These are phyloP conservation scores for Leguminivora glycinivorella DNA, from an alignment of 1,140 invertebrate genomes.

Conservation along the genomic window DNA sequence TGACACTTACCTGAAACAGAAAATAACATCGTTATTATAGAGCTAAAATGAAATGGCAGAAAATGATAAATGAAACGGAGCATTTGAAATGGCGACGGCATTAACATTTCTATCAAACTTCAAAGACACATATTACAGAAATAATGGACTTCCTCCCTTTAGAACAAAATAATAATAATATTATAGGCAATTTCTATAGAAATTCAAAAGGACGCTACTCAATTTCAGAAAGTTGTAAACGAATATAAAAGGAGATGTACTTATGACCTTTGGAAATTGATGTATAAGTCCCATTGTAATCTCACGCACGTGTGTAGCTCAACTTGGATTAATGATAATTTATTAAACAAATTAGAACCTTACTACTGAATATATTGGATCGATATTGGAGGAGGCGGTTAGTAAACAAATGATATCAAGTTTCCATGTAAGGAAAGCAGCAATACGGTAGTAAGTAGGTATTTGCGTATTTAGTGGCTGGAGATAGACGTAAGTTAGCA, in stretches of 20 bases:
- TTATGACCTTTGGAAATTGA: not conserved
- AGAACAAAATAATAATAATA: conserved; percentile 17
- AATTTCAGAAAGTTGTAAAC: not conserved
- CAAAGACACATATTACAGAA: conserved; percentile 17
- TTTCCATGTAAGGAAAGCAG: conserved; percentile 20
- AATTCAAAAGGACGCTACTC: conserved; percentile 24
- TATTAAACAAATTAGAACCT: conserved; percentile 33
- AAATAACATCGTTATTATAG: conserved; percentile 25
- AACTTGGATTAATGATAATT: conserved; percentile 44
- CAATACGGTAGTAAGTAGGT: conserved; percentile 19
- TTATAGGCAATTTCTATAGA: conserved; percentile 36
- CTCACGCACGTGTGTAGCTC: conserved; percentile 48
- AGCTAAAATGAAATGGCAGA: not conserved
- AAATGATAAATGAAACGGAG: not conserved
- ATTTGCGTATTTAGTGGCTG: not conserved
- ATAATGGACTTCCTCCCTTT: not conserved
- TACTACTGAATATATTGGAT: conserved; percentile 24
- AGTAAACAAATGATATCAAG: conserved; percentile 29
- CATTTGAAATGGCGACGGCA: not conserved
- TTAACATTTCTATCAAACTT: conserved; percentile 8
- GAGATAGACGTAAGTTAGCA: conserved; percentile 18
- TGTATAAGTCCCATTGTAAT: conserved; percentile 41
- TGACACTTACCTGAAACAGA: conserved; percentile 44
- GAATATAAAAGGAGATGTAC: not conserved
- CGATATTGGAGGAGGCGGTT: not conserved